These are phyloP conservation scores for Prietella phreatophila DNA, from an alignment of 2,113 vertebrate species.

Conservation along the genomic window DNA sequence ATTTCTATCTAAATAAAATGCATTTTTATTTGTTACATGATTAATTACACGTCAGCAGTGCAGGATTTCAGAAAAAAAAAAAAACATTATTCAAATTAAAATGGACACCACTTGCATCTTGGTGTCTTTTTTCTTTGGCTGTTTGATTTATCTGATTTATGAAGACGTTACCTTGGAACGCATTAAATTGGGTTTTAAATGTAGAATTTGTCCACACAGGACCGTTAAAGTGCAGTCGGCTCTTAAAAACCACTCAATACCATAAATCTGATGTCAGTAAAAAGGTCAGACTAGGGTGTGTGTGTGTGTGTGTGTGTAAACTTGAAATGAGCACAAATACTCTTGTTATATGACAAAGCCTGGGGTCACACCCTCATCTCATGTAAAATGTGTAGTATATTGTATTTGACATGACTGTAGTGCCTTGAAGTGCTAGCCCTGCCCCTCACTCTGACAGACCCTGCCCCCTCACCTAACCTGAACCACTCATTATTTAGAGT, in stretches of 20 bases:
- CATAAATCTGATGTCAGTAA: slow-evolving; percentile 29
- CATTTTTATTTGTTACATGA: not conserved
- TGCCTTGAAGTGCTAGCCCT: not conserved
- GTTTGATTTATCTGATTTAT: slow-evolving; percentile 1
- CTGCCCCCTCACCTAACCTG: not conserved
- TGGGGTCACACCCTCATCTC: not conserved
- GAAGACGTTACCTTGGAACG: not conserved
- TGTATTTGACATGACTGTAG: not conserved
- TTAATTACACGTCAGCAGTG: not conserved
- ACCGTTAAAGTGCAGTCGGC: slow-evolving; percentile 6
- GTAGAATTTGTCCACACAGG: slow-evolving; percentile 22
- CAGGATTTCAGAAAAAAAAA: not conserved
- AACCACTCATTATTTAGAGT: not conserved
- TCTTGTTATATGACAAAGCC: not conserved
- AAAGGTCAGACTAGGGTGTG: not conserved
- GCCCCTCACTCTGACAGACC: not conserved
- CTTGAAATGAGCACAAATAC: not conserved
- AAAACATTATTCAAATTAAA: too few species aligned
- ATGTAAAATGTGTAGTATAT: not conserved
- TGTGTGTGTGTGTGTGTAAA: not conserved
- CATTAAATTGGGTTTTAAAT: slow-evolving; percentile 10
- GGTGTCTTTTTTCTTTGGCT: not conserved
- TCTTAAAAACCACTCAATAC: slow-evolving; percentile 4
- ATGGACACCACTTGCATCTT: not conserved
- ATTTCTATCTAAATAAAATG: not conserved